A percentile compares a stretch with the other conserved stretches of the same genome.
Evolutionary conservation across 2,888 invertebrate species (phyloP).

Genomic region (Cynaeus angustus): DNA sequence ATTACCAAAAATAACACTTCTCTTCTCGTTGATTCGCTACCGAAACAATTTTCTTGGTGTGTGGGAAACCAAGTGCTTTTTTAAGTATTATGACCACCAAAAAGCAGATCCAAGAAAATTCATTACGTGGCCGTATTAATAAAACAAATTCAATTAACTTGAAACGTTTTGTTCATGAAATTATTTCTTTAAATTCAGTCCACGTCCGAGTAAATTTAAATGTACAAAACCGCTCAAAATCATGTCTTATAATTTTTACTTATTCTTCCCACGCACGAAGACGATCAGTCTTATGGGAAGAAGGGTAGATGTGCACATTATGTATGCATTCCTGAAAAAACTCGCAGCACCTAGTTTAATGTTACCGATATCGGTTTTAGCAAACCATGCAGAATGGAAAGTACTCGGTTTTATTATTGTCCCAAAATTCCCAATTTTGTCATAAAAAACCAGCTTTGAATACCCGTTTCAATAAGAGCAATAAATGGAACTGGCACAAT

Average conservation of each 20-base stretch:
- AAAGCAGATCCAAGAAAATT: no score
- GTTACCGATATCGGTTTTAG: slow-evolving; percentile 8
- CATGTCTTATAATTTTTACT: slow-evolving; percentile 21
- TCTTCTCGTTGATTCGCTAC: no score
- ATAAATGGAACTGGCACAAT: no score
- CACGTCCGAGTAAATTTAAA: slow-evolving; percentile 18
- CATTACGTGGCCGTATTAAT: neutral
- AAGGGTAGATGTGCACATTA: slow-evolving; percentile 29
- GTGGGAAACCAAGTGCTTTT: no score
- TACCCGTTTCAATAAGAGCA: no score
- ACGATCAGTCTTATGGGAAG: slow-evolving; percentile 32
- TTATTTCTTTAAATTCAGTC: slow-evolving; percentile 17
- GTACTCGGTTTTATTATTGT: neutral
- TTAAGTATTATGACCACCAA: no score
- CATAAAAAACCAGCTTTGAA: neutral
- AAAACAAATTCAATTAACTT: slow-evolving; percentile 7
- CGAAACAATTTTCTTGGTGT: no score
- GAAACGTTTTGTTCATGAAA: neutral
- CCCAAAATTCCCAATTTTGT: neutral
- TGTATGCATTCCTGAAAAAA: slow-evolving; percentile 36
- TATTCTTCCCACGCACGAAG: slow-evolving; percentile 31
- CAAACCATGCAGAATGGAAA: neutral
- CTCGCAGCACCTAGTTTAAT: slow-evolving; percentile 28
- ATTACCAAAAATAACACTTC: no score
- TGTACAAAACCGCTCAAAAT: slow-evolving; percentile 22